These are phyloP conservation scores for Dermatemys mawii DNA, from an alignment of 2,113 vertebrate genomes.

Conservation along the genomic window DNA sequence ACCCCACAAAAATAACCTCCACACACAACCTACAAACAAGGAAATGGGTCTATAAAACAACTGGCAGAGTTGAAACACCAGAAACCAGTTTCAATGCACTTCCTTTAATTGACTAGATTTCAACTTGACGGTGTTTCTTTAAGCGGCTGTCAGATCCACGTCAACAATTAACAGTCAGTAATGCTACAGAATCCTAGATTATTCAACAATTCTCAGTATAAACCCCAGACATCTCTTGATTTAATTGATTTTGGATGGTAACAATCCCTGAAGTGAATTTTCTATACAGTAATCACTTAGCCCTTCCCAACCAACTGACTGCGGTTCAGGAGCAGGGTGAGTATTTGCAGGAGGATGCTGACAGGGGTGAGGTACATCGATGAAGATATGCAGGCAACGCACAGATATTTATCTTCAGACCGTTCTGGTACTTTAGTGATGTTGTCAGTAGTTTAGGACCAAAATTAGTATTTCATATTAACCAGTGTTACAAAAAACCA, in stretches of 20 bases:
- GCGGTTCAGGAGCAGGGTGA: neutral
- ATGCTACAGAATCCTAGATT: neutral
- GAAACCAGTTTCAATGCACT: neutral
- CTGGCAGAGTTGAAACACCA: neutral
- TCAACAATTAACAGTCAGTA: neutral
- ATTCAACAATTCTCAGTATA: neutral
- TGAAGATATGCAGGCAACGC: neutral
- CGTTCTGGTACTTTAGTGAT: neutral
- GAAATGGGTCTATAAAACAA: neutral
- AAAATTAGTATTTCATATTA: neutral
- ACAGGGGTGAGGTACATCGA: neutral
- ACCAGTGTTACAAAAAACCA: neutral
- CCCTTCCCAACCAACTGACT: neutral
- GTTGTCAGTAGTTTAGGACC: neutral
- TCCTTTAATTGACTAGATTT: neutral
- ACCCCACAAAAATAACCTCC: too few species aligned
- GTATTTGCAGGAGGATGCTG: neutral
- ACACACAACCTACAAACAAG: neutral
- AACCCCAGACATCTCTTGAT: neutral
- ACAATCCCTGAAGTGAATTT: neutral
- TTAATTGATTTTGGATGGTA: neutral
- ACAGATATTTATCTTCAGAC: neutral
- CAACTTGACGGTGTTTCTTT: neutral
- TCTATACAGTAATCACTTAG: neutral
- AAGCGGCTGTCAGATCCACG: neutral